Evolutionary conservation across 2,113 vertebrate genomes (phyloP), one percentile per base, ranked within the genome.

Genomic region (Hippocampus mohnikei): DNA sequence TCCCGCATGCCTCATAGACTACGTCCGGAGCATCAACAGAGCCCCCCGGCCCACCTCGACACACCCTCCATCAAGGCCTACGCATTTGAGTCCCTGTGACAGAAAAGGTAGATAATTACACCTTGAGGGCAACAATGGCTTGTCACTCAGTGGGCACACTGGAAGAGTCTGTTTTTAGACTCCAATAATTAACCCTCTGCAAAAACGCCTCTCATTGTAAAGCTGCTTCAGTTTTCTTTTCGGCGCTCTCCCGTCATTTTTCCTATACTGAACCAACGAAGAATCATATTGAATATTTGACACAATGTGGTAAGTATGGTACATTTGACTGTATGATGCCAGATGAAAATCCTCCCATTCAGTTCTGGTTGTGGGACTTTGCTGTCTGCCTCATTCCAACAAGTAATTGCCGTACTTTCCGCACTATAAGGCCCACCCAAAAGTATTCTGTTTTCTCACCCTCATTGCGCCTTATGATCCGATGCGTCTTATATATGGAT

Each of bases 1-100:
- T 76, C 81, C 73, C 20, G 25, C 68, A 21, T 78, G 79, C 82
- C 81, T 83, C 76, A 70, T 80, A 72, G 40, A 25, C 42, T 70
- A 12, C 61, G 66, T 80, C 82, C 73, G 66, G 73, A 77, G 77
- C 59, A 25, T 71, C 75, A 59, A 75, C 80, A 76, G 76, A 80
- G 85, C 11, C 27, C 58, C 58, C 27, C 55, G n/a, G n/a, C 11
- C 8, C 23, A 23, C 15, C 55, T 11, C n/a, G 3, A 18, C 27
- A 2, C 27, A 2, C 27, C 27, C 58, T 60, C 58, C 58, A 18
- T 60, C 58, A 60, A 33, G 27, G 58, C 27, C 27, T 27, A 16
- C 15, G 9, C 27, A 33, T 60, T 60, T 33, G 13, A 33, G 16
- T 60, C 27, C 27, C 18, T 15, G 58, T 33, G 58, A 60, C 27